Conservation (phyloP, 2,797 vertebrate genomes). For the Crenichthys baileyi region DNA sequence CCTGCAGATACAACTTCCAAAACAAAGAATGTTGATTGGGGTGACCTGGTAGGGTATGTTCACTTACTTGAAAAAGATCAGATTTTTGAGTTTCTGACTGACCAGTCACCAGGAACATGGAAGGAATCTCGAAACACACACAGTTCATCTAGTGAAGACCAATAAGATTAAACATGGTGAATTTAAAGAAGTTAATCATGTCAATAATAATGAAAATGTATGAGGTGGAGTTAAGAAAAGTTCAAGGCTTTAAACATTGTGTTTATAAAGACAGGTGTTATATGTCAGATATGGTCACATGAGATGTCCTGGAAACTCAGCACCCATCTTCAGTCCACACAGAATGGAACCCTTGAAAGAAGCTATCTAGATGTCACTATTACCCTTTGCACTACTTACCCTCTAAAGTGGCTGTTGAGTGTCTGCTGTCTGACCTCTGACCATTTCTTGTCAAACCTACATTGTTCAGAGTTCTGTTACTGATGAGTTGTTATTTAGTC, state of each 20-base stretch:
- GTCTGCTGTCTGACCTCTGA: slow-evolving; percentile 62
- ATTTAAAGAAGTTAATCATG: slow-evolving; percentile 60
- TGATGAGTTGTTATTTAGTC: slow-evolving; percentile 50
- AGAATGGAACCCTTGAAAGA: slow-evolving; percentile 21
- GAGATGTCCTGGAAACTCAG: slow-evolving; percentile 26
- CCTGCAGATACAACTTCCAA: too few relatives aligned
- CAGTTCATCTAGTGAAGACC: slow-evolving; percentile 56
- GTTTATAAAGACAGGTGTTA: slow-evolving; percentile 21
- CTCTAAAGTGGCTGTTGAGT: slow-evolving; percentile 37
- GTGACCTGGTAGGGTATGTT: too few relatives aligned
- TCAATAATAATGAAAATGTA: slow-evolving; percentile 28
- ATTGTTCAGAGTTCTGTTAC: slow-evolving; percentile 45
- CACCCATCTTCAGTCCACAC: slow-evolving; percentile 18
- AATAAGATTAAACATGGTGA: slow-evolving; percentile 57
- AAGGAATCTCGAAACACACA: slow-evolving; percentile 63
- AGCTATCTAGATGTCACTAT: slow-evolving; percentile 44
- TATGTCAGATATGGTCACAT: slow-evolving; percentile 25
- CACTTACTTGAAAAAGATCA: too few relatives aligned
- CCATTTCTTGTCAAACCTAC: slow-evolving; percentile 51
- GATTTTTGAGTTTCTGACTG: too few relatives aligned
- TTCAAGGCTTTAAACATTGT: not conserved
- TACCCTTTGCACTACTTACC: slow-evolving; percentile 51
- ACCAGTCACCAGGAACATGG: slow-evolving; percentile 49
- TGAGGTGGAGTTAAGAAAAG: slow-evolving; percentile 47
- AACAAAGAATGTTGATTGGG: too few relatives aligned